These are phyloP conservation scores for Scleropages formosus DNA, from an alignment of 2,797 vertebrate species.

Conservation along the genomic window DNA sequence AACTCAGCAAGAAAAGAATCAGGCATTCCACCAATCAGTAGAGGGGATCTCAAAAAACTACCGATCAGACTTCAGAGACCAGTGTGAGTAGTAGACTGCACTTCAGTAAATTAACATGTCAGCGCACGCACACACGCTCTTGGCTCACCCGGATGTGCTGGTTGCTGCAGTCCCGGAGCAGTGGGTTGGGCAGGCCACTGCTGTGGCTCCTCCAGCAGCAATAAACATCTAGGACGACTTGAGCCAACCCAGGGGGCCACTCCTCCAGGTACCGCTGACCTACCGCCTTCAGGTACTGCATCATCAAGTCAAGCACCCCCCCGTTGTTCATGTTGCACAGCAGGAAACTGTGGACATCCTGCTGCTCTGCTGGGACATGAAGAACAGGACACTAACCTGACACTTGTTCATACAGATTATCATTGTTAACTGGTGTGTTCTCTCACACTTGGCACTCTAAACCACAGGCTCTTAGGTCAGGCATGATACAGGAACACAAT, in stretches of 20 bases:
- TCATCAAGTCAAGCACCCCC: conserved; percentile 89
- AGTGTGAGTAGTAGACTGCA: neutral
- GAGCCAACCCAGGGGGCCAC: conserved; percentile 83
- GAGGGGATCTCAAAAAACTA: neutral
- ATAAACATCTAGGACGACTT: conserved; percentile 83
- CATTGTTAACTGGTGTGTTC: no score
- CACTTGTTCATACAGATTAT: neutral
- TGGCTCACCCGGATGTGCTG: conserved; percentile 79
- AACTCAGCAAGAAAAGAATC: neutral
- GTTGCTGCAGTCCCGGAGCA: conserved; percentile 85
- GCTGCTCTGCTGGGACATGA: conserved; percentile 71
- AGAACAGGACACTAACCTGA: neutral
- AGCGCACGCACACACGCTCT: neutral
- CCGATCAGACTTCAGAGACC: neutral
- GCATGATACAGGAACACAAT: no score
- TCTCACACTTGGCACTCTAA: no score
- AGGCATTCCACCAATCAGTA: neutral
- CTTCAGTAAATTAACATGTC: neutral
- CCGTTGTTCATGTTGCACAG: conserved; percentile 83
- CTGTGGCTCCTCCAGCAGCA: conserved; percentile 90
- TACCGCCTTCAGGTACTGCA: conserved; percentile 89
- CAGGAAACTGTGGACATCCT: conserved; percentile 87
- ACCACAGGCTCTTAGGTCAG: no score
- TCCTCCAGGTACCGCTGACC: conserved; percentile 83
- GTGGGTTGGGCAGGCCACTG: conserved; percentile 86